Base-by-base conservation (phyloP, 2,797 vertebrate genomes). In the Melanogrammus aeglefinus region DNA sequence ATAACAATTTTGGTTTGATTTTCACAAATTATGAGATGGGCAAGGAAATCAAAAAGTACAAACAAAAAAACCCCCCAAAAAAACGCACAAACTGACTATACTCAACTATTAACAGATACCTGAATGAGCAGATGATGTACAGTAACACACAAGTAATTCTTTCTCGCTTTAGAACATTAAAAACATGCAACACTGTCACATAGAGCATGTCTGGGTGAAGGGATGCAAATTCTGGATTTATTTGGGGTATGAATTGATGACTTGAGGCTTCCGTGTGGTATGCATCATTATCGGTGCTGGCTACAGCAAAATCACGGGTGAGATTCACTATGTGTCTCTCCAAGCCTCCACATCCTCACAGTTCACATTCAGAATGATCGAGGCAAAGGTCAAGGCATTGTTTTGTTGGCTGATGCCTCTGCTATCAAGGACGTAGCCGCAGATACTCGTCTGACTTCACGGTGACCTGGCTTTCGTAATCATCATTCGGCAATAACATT, bases 271-370 rank as follows among this genome's bases (percentile, higher is more conserved):
- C 81, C 91, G 89, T 90, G 89, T 90, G 87, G 88, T 91, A 91
- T 93, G 92, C 91, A 93, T 92, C 81, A 18, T 89, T 91, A 86
- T 88, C 78, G n/a, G 85, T 89, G 88, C 24, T 7, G 89, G 91
- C 92, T 92, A 91, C 88, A 91, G 89, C 92, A 93, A 94, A 92
- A 94, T 90, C 92, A 88, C 76, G 86, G 90, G 87, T 88, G 88
- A 90, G 90, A 91, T 83, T 82, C 85, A 86, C 89, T 24, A 18
- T 18, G 57, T 24, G 57, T 63, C n/a, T 63, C 57, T 10, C 57
- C n/a, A 2, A n/a, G n/a, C n/a, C 21, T 63, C 57, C n/a, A 2
- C 57, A 63, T 24, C 57, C 21, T 63, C 57, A 63, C 57, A 24
- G 7, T 63, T 63, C 57, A 63, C 57, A 63, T 63, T 63, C 57